Conservation (phyloP, 2,888 invertebrate species). For the Glyphotaelius pellucidus region DNA sequence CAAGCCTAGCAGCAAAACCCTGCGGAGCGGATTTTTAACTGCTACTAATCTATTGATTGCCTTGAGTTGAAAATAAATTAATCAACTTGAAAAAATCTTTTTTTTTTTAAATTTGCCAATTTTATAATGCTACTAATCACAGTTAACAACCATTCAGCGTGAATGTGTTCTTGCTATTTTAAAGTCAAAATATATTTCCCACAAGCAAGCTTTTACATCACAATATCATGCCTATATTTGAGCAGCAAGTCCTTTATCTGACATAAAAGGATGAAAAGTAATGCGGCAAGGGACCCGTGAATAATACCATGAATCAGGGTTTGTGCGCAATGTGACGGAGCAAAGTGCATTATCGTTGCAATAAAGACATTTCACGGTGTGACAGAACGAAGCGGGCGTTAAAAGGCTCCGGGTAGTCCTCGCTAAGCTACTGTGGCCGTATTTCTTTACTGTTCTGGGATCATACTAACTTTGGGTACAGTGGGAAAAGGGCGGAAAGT, state of each 20-base stretch:
- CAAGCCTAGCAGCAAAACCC: no score
- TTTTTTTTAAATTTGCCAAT: no score
- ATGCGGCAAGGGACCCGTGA: neutral
- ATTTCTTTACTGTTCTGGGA: neutral
- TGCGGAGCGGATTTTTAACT: no score
- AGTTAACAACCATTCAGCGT: no score
- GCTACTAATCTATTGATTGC: no score
- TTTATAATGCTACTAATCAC: no score
- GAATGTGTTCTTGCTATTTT: no score
- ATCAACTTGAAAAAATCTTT: no score
- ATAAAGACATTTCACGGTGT: constrained; percentile 30
- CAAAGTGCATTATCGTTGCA: constrained; percentile 44
- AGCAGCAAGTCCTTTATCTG: neutral
- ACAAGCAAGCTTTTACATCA: neutral
- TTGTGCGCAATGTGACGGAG: constrained; percentile 15
- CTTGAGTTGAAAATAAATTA: no score
- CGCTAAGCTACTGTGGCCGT: neutral
- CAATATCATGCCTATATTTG: neutral
- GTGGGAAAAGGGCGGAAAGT: neutral
- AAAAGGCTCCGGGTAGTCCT: neutral
- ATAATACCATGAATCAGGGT: constrained; percentile 22
- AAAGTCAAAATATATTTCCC: neutral
- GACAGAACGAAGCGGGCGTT: neutral
- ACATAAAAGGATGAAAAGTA: neutral
- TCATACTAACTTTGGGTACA: neutral